A percentile compares a stretch with the other conserved stretches of the same genome.
phyloP scores from a whole-genome alignment of 2,113 vertebrate species.

The Barbus barbus region DNA sequence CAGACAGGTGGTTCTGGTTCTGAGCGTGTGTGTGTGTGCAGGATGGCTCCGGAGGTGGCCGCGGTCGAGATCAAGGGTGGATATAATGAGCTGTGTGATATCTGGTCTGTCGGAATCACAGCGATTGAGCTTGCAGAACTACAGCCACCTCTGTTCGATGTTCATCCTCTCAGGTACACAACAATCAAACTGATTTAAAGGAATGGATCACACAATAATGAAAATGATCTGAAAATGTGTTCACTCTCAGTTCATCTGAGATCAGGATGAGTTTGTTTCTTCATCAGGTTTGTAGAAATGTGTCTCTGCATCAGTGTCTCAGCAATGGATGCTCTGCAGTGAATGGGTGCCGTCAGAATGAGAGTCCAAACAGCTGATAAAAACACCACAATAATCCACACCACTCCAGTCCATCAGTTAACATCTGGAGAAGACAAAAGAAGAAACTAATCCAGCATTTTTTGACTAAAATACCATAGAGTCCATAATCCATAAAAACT shows the following conservation, averaged over 20 bases:
- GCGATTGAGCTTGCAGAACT: constrained; percentile 89
- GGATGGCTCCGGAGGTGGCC: constrained; percentile 94
- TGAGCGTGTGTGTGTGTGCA: constrained; percentile 56
- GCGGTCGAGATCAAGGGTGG: constrained; percentile 91
- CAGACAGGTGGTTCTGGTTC: no score
- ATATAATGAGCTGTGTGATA: constrained; percentile 88
- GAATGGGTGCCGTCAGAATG: no score
- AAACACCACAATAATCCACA: no score
- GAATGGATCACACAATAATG: neutral
- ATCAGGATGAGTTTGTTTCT: no score
- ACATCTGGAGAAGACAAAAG: no score
- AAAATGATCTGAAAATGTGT: neutral
- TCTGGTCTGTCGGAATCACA: constrained; percentile 93
- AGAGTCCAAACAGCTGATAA: no score
- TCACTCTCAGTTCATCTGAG: neutral
- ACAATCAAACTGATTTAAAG: neutral
- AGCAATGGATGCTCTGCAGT: no score
- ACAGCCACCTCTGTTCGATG: constrained; percentile 85
- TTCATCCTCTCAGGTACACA: constrained; percentile 87
- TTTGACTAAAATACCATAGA: no score
- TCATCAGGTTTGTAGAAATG: neutral
- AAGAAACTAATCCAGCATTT: no score
- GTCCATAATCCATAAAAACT: no score
- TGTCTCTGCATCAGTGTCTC: no score
- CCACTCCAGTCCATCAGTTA: no score